Base-by-base conservation (phyloP, 2,888 invertebrate genomes). In the Synergus umbraculus region DNA sequence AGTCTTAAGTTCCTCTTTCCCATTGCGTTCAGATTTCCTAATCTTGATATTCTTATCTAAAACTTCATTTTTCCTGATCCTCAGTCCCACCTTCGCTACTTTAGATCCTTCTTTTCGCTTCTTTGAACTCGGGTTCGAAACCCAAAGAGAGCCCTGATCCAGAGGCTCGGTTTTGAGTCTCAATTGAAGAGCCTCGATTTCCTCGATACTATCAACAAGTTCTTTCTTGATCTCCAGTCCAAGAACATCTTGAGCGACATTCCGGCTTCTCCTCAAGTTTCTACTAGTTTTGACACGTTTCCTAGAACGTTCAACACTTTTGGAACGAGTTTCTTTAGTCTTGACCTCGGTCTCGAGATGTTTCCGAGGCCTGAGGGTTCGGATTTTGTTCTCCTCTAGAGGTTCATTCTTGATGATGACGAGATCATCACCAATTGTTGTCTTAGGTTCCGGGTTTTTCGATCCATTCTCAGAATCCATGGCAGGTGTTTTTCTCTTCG, bases 331-430 rank as follows among this genome's bases (percentile, higher is more conserved):
- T 29, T 69, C 22, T 15, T 69, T 29, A 12, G 4, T 3, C 37
- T 15, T 41, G 0, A 4, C 37, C 13, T 69, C 69, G n/a, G 29
- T 29, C 9, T 69, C 79, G 4, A 80, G 22, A 2, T 79, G 83
- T 1, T 82, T 88, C 9, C 90, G 86, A 0, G 89, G 88, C 65
- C 90, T 85, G 37, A 91, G 79, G 41, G 77, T 84, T 49, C 87
- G 49, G 76, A 80, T 41, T 81, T 82, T n/a, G n/a, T 73, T 37
- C 1, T 4, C 8, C 22, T 54, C 60, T 60, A 79, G 4, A 80
- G 78, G 8, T 85, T 83, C 5, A 49, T 44, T n/a, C 65, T 89
- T 89, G 2, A 88, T 82, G 18, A 82, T 60, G n/a, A 84, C 63
- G 13, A 76, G 73, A 10, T 60, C 22, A 9, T 41, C 49, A n/a